A percentile compares a stretch with the other conserved stretches of the same genome.
Evolutionary conservation across 2,113 vertebrate genomes (phyloP).

Genomic region (Melanocharis versteri): DNA sequence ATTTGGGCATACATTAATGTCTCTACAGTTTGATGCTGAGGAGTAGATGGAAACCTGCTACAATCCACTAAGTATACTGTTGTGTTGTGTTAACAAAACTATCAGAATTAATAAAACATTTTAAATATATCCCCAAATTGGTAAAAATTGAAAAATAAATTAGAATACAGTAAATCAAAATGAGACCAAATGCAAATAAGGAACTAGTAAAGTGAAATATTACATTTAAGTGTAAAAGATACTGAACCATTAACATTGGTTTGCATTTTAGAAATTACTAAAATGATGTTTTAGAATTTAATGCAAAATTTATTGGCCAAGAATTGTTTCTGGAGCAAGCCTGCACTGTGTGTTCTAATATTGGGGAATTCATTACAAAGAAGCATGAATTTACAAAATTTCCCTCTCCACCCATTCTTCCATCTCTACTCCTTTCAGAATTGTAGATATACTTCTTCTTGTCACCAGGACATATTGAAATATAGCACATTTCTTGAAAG

Average conservation of each 20-base stretch:
- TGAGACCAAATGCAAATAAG: neutral
- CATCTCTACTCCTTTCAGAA: neutral
- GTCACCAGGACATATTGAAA: neutral
- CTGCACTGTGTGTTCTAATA: neutral
- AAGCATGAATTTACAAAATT: neutral
- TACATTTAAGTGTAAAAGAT: neutral
- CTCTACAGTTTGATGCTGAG: neutral
- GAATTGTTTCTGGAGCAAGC: neutral
- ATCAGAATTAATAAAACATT: neutral
- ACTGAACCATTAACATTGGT: neutral
- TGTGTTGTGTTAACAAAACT: accelerated
- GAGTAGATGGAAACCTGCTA: neutral
- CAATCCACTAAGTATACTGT: neutral
- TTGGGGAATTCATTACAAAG: neutral
- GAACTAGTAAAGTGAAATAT: neutral
- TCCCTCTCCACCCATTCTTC: neutral
- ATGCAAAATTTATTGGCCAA: neutral
- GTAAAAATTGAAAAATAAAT: neutral
- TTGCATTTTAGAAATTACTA: neutral
- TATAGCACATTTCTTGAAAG: neutral
- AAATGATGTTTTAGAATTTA: neutral
- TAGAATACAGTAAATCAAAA: neutral
- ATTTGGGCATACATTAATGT: neutral
- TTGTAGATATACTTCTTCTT: neutral
- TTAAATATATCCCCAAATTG: neutral